A percentile compares a stretch with the other conserved stretches of the same genome.
phyloP scores from a whole-genome alignment of 2,888 invertebrate genomes.

The Erebia aethiops region DNA sequence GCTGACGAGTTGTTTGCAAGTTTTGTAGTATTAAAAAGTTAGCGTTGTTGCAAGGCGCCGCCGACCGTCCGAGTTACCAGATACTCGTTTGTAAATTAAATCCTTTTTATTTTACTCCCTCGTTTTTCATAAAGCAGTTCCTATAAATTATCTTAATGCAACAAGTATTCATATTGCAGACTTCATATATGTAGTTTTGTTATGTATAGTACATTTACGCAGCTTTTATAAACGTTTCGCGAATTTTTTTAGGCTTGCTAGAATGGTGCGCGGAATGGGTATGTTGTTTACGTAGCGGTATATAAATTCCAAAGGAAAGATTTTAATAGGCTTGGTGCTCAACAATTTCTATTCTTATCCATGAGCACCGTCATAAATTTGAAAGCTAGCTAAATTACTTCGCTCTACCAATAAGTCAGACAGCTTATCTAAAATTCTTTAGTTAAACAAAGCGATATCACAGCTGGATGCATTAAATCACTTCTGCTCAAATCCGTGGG shows the following conservation, averaged over 20 bases:
- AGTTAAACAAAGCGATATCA: slow-evolving; percentile 53
- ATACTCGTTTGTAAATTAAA: slow-evolving; percentile 55
- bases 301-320: slow-evolving; percentile 46
- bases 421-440: slow-evolving; percentile 47
- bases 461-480: slow-evolving; percentile 65
- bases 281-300: slow-evolving; percentile 64
- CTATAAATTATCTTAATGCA: slow-evolving; percentile 70
- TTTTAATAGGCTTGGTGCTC: slow-evolving; percentile 39
- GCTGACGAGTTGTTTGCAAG: slow-evolving; percentile 71
- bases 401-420: slow-evolving; percentile 43
- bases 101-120: slow-evolving; percentile 54
- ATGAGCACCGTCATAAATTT: slow-evolving; percentile 42
- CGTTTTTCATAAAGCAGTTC: slow-evolving; percentile 55
- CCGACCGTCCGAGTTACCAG: slow-evolving; percentile 53
- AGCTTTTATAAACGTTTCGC: slow-evolving; percentile 47
- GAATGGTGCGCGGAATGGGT: slow-evolving; percentile 58
- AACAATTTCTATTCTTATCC: slow-evolving; percentile 42
- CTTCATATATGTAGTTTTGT: slow-evolving; percentile 57
- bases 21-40: slow-evolving; percentile 66
- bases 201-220: neutral
- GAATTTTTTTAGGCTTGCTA: slow-evolving; percentile 53
- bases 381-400: slow-evolving; percentile 43
- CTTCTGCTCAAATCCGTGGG: slow-evolving; percentile 61
- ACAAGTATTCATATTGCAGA: slow-evolving; percentile 67
- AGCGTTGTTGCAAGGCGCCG: slow-evolving; percentile 60